A percentile compares a stretch with the other conserved stretches of the same genome.
Conservation (phyloP, 2,797 vertebrate species). For the Hemitrygon akajei region DNA sequence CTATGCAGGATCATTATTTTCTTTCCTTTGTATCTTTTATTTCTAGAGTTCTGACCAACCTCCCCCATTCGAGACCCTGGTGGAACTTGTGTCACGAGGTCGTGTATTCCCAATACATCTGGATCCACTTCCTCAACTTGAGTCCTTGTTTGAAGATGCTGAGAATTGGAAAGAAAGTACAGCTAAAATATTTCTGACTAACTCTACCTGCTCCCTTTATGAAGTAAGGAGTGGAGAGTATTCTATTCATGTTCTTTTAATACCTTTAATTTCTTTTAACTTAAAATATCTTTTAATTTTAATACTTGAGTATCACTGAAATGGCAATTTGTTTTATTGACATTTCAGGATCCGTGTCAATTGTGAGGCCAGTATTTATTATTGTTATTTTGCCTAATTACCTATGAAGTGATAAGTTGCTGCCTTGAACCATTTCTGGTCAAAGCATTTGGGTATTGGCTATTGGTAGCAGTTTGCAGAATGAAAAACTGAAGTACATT, state of each 20-base stretch:
- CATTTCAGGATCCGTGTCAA: no score
- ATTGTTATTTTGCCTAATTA: no score
- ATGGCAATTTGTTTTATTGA: no score
- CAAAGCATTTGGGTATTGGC: no score
- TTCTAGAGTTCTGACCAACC: neutral
- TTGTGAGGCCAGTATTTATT: no score
- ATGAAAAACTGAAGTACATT: no score
- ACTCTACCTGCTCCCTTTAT: conserved; percentile 76
- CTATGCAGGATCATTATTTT: neutral
- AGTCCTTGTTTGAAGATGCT: conserved; percentile 76
- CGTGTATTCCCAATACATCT: conserved; percentile 79
- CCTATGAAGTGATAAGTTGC: no score
- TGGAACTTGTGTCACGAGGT: conserved; percentile 79
- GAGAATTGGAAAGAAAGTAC: conserved; percentile 89
- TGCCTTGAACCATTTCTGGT: no score
- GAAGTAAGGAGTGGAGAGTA: conserved; percentile 64
- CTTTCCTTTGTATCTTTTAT: neutral
- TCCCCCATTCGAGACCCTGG: conserved; percentile 68
- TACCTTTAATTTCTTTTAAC: no score
- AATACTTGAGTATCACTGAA: no score
- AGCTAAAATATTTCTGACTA: conserved; percentile 78
- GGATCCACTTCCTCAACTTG: conserved; percentile 73
- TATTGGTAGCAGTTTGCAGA: no score
- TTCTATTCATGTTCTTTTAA: neutral
- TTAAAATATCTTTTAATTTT: no score